A percentile compares a stretch with the other conserved stretches of the same genome.
phyloP scores from a whole-genome alignment of 2,797 vertebrate genomes.

The Pipistrellus kuhlii region DNA sequence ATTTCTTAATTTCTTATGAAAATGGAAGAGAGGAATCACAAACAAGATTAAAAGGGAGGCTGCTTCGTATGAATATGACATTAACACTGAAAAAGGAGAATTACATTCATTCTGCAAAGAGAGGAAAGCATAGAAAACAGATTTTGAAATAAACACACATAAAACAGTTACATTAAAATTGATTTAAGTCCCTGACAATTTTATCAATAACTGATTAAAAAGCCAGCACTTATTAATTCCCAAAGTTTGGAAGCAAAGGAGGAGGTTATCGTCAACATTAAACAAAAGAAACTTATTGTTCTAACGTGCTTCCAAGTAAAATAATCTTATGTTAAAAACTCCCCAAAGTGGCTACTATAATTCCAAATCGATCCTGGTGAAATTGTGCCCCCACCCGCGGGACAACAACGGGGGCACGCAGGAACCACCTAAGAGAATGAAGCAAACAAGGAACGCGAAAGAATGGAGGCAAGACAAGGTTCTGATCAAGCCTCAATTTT shows the following conservation, averaged over 20 bases:
- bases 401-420: too few relatives aligned
- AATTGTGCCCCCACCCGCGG: too few relatives aligned
- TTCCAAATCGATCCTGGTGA: neutral
- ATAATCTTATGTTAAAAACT: neutral
- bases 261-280: neutral
- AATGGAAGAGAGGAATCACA: neutral
- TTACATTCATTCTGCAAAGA: neutral
- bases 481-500: too few relatives aligned
- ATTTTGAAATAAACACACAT: neutral
- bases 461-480: too few relatives aligned
- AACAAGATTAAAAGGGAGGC: neutral
- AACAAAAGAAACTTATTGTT: neutral
- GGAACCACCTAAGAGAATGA: too few relatives aligned
- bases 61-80: neutral
- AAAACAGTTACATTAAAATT: neutral
- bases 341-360: neutral
- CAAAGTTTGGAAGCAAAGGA: neutral
- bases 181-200: neutral
- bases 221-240: neutral
- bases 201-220: neutral
- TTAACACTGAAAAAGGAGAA: neutral
- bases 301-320: neutral
- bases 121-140: neutral
- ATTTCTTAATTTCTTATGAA: constrained; percentile 24
- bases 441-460: too few relatives aligned